Base-by-base conservation (phyloP, 2,113 vertebrate genomes). In the Cettia cetti region DNA sequence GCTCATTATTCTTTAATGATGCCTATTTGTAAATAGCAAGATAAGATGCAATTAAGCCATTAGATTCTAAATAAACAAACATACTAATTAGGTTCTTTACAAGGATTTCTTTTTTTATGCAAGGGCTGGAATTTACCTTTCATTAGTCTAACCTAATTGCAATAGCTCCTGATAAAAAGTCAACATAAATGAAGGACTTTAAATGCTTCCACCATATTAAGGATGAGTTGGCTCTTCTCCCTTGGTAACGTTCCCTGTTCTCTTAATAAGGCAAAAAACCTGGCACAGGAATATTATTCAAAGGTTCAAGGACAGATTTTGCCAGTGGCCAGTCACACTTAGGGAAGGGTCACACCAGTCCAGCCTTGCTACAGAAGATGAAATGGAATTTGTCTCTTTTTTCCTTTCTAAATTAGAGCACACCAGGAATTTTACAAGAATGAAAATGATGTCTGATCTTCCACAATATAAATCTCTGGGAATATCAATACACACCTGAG, bases 11-110 rank as follows among this genome's bases (percentile, higher is more conserved):
- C 96, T 97, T 97, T 98, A 98, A 98, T 96, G 97, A 98, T 63
- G 97, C 88, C 97, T 98, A 98, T 98, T 98, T 97, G 98, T 98
- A 98, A 98, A 98, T 98, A 98, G 98, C 98, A 98, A 94, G 98
- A 97, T 92, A 97, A 96, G 97, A 97, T 97, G 98, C 98, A 98
- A 98, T 98, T 98, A 98, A 98, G 97, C 97, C 96, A 97, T 94
- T 98, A 98, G 97, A 96, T 75, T 96, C 97, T 98, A 98, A 98
- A 97, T 95, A 98, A 97, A 98, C 97, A 98, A 93, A 96, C 96
- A 96, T 82, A 93, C 95, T 98, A 98, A 98, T 98, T 97, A 98
- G 97, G 92, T 94, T 97, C 97, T 97, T 97, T 97, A 97, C 96
- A 92, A 91, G 97, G 82, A 95, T 83, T 96, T 92, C 90, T 94